Base-by-base conservation (phyloP, 2,888 invertebrate species). In the Philopedon plagiatum region DNA sequence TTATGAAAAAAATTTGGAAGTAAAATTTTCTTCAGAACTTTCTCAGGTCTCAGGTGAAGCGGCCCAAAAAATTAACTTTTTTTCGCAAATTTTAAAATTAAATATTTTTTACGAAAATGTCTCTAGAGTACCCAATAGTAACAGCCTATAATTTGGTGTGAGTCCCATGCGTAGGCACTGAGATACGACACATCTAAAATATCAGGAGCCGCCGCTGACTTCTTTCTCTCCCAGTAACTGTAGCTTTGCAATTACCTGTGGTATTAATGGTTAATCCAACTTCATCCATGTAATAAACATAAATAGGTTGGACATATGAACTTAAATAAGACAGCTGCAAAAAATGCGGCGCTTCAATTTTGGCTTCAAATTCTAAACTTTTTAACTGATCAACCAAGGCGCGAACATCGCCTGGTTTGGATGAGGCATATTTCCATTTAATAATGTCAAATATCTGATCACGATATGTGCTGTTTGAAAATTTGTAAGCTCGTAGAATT, bases 311-410 rank as follows among this genome's bases (percentile, higher is more conserved):
- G 5, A 79, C 79, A 11, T 87, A 85, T 3, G 86, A 80, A 29
- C 81, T 82, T 15, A 83, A 75, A 62, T 79, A 76, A 23, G 79
- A 79, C 62, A 91, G 82, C 77, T 89, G 88, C 49, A 87, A 87
- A 49, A 87, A 88, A 73, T 90, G 85, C 7, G 91, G 87, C 0
- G 90, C 90, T 65, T 87, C 85, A 75, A 86, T 85, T 79, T 87
- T 88, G 0, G 89, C 87, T 67, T 91, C 89, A 18, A 89, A 88
- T 80, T 90, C 89, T 76, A 91, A 86, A 78, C 87, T 83, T 72
- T 87, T 87, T 34, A 90, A 77, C 37, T 86, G 85, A 74, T 89
- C 87, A 11, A 88, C 78, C 7, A 87, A 81, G 46, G 83, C 80
- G 41, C 84, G 76, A 13, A 84, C 81, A 71, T 87, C 86, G 18